Evolutionary conservation across 2,888 invertebrate genomes (phyloP), one percentile per base, ranked within the genome.

Genomic region (Aplocera efformata): DNA sequence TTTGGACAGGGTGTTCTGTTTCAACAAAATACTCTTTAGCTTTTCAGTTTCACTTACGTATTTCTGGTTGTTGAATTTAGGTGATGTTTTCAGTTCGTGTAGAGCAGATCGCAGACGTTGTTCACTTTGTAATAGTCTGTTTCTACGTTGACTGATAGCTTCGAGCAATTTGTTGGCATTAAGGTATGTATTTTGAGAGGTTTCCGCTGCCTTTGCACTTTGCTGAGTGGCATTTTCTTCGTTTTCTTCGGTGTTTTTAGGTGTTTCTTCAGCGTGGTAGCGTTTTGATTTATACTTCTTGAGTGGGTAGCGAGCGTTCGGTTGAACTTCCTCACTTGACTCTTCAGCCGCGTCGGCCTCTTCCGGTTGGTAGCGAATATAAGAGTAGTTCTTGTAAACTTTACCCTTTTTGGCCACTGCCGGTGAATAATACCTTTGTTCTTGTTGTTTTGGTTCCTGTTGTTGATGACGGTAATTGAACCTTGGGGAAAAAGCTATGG

Each of bases 21-120:
- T 73, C 22, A 64, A 66, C 25, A 69, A 50, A 11, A 65, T 66
- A 35, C 56, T 53, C 8, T 53, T 56, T 5, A 74, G 50, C n/a
- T 67, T 72, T 42, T 74, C 72, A 5, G 78, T 52, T 48, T 72
- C 74, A 34, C 57, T 58, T 0, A 61, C 67, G 10, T 65, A 65
- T 43, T 66, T 72, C 28, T 61, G 63, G 6, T 64, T 63, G 29
- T 70, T 75, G 48, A 78, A 72, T 45, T 75, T 70, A 0, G 70
- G 44, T 39, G 74, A 53, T 45, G 75, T 52, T 70, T 78, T 63
- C 1, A 72, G 37, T 23, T 67, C 60, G 13, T 57, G 50, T 10
- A 65, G 38, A 40, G 54, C 57, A 9, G 44, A 37, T 17, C 63
- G 52, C 3, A 63, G 53, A 13, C 50, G 43, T n/a, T 52, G 32